phyloP scores from a whole-genome alignment of 2,113 vertebrate species.

The Ailuropoda melanoleuca region DNA sequence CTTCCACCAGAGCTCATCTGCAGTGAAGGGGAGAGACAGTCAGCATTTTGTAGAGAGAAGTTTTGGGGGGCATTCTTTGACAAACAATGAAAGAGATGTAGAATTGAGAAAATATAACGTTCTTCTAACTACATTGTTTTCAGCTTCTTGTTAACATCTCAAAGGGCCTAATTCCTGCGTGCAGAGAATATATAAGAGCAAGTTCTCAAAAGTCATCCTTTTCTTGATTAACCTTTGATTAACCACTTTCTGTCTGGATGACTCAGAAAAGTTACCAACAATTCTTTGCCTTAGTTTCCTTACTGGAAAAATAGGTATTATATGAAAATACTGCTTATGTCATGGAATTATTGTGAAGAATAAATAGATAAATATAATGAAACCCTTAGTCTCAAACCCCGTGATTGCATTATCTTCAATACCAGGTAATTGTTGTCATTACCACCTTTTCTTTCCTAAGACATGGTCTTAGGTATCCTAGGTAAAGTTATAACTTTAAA shows the following conservation, averaged over 20 bases:
- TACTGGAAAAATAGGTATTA: not conserved
- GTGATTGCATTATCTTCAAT: not conserved
- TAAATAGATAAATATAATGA: not conserved
- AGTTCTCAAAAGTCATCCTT: not conserved
- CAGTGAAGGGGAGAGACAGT: constrained; percentile 22
- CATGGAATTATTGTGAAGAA: not conserved
- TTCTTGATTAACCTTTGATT: not conserved
- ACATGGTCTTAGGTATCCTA: not conserved
- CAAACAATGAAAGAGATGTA: not conserved
- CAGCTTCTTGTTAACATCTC: not conserved
- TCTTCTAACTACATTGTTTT: not conserved
- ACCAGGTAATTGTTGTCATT: not conserved
- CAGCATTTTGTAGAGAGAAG: constrained; percentile 9
- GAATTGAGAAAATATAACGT: not conserved
- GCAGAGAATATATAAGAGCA: not conserved
- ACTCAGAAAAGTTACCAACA: not conserved
- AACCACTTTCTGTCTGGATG: not conserved
- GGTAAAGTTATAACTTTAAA: not conserved
- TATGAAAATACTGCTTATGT: not conserved
- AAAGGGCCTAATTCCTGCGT: not conserved
- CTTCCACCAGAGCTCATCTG: not conserved
- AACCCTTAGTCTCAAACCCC: not conserved
- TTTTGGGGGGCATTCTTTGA: not conserved
- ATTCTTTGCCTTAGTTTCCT: not conserved
- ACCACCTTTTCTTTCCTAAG: not conserved